These are phyloP conservation scores for Epinephelus moara DNA, from an alignment of 2,113 vertebrate species.

Conservation along the genomic window DNA sequence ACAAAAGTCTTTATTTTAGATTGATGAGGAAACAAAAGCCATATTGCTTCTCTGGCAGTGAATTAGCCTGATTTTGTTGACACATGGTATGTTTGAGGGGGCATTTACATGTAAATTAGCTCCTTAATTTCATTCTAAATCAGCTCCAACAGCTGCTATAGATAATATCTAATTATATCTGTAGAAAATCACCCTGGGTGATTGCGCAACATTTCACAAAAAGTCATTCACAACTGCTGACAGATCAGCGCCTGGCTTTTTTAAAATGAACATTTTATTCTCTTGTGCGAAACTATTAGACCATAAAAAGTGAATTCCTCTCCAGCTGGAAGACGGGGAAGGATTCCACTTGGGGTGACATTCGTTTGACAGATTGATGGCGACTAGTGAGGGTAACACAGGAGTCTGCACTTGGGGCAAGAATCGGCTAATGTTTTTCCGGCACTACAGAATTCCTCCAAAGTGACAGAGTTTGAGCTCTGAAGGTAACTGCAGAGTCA, in stretches of 20 bases:
- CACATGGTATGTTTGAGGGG: neutral
- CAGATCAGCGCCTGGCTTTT: neutral
- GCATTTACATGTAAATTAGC: neutral
- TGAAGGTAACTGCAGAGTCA: constrained; percentile 50
- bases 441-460: neutral
- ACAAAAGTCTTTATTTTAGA: neutral
- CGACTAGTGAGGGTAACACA: constrained; percentile 14
- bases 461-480: constrained; percentile 43
- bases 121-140: constrained; percentile 14
- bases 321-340: constrained; percentile 3
- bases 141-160: neutral
- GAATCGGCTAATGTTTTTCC: constrained; percentile 5
- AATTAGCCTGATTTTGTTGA: neutral
- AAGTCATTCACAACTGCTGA: constrained; percentile 15
- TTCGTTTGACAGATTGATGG: constrained; percentile 46
- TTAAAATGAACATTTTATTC: constrained; percentile 6
- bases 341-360: constrained; percentile 31
- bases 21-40: neutral
- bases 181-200: constrained; percentile 13
- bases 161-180: neutral
- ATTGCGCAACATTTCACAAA: neutral
- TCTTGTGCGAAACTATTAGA: constrained; percentile 25
- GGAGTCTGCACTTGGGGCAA: constrained; percentile 31
- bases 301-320: constrained; percentile 20
- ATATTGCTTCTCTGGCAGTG: neutral